Percentiles rank a stretch among this genome's conserved stretches.
phyloP scores from a whole-genome alignment of 2,888 invertebrate genomes.

The Cephalotes varians region DNA sequence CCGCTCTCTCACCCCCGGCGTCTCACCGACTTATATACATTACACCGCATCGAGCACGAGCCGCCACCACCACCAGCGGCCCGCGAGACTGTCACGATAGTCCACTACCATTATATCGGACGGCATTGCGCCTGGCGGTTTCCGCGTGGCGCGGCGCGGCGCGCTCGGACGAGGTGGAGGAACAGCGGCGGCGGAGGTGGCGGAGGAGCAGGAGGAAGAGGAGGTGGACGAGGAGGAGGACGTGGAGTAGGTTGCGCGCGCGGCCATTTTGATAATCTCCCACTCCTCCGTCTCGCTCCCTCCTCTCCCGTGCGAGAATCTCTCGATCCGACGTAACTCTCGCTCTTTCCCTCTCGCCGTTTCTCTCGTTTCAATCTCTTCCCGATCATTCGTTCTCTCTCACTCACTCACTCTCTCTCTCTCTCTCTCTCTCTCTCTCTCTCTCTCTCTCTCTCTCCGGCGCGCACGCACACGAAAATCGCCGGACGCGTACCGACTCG shows the following conservation, averaged over 20 bases:
- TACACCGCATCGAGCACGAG: slow-evolving; percentile 50
- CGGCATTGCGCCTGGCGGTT: slow-evolving; percentile 72
- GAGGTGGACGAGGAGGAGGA: slow-evolving; percentile 34
- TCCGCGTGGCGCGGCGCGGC: slow-evolving; percentile 72
- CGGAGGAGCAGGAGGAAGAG: slow-evolving; percentile 26
- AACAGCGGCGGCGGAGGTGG: slow-evolving; percentile 62
- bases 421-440: slow-evolving; percentile 58
- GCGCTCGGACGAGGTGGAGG: slow-evolving; percentile 59
- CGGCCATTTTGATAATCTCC: slow-evolving; percentile 85
- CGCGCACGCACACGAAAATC: slow-evolving; percentile 40
- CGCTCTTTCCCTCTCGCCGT: slow-evolving; percentile 57
- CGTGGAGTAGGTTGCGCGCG: slow-evolving; percentile 78
- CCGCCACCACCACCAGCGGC: slow-evolving; percentile 20
- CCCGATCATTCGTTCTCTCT: slow-evolving; percentile 21
- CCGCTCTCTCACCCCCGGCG: background rate
- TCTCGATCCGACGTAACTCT: slow-evolving; percentile 28
- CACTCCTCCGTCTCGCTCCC: slow-evolving; percentile 70
- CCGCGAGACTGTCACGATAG: slow-evolving; percentile 58
- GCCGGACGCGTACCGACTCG: slow-evolving; percentile 25
- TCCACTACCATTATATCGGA: slow-evolving; percentile 49
- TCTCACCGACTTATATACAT: slow-evolving; percentile 28
- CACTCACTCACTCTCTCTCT: too few relatives aligned
- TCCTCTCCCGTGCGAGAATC: background rate
- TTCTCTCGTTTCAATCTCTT: slow-evolving; percentile 37
- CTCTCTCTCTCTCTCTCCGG: slow-evolving; percentile 51